These are phyloP conservation scores for Aproaerema taeniolella DNA, from an alignment of 2,888 invertebrate genomes.

Conservation along the genomic window DNA sequence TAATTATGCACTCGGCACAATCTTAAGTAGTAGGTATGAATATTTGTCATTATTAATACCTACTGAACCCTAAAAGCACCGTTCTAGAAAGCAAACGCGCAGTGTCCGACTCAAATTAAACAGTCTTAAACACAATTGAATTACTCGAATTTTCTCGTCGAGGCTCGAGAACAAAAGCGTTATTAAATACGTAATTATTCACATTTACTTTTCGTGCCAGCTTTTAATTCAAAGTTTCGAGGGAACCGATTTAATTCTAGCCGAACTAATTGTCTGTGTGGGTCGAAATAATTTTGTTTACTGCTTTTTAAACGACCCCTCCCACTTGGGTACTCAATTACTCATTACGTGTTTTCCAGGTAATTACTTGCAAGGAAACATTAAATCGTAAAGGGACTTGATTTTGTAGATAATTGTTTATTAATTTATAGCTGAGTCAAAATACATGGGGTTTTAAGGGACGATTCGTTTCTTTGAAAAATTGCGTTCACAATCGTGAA, in stretches of 20 bases:
- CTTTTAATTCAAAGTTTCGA: conserved; percentile 54
- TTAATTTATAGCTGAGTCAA: too few species aligned
- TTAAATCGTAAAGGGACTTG: too few species aligned
- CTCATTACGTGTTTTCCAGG: conserved; percentile 44
- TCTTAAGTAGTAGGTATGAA: too few species aligned
- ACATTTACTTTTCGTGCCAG: conserved; percentile 73
- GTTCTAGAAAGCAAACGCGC: conserved; percentile 60
- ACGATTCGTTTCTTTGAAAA: too few species aligned
- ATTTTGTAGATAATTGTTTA: too few species aligned
- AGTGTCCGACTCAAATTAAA: conserved; percentile 64
- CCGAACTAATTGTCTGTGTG: conserved; percentile 73
- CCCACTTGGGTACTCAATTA: conserved; percentile 59
- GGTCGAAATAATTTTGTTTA: conserved; percentile 74
- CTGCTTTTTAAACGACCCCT: conserved; percentile 72
- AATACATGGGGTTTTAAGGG: too few species aligned
- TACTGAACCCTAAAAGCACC: conserved; percentile 21
- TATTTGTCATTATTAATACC: background rate
- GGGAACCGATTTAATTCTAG: conserved; percentile 72
- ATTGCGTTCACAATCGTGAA: too few species aligned
- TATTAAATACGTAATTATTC: conserved; percentile 78
- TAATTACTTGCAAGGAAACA: conserved; percentile 39
- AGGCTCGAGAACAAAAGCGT: conserved; percentile 72
- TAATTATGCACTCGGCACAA: too few species aligned
- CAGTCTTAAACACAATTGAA: conserved; percentile 75
- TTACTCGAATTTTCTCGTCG: conserved; percentile 74